Evolutionary conservation across 35 echinoderm and acorn worm genomes (phyloP).

Genomic region (Eucidaris tribuloides): DNA sequence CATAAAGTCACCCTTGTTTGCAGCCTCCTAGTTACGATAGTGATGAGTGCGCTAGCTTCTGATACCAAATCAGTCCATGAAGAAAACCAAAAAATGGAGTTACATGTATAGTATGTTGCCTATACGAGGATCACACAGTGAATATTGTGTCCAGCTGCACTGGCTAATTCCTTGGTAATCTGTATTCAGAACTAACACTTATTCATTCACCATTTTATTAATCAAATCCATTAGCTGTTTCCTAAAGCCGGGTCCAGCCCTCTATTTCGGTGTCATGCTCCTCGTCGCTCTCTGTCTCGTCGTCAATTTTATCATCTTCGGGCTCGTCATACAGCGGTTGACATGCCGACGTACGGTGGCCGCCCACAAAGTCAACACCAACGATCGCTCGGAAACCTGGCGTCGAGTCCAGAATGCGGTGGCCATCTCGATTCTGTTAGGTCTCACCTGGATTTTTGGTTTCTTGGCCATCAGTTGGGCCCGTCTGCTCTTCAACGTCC

Average conservation of each 20-base stretch:
- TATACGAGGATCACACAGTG: not conserved
- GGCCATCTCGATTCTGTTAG: conserved; percentile 11
- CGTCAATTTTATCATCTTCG: conserved; percentile 3
- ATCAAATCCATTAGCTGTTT: not conserved
- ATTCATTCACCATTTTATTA: no score
- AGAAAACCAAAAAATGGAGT: not conserved
- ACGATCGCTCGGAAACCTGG: not conserved
- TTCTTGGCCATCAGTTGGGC: conserved; percentile 34
- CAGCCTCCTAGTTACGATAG: no score
- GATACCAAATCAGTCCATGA: not conserved
- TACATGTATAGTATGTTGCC: not conserved
- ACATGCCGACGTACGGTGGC: not conserved
- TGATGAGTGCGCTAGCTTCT: not conserved
- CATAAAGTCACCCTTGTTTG: no score
- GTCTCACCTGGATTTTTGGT: conserved; percentile 36
- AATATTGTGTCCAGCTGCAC: not conserved
- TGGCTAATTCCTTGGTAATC: not conserved
- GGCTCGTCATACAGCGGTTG: not conserved
- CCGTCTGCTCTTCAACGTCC: not conserved
- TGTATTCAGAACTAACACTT: not conserved
- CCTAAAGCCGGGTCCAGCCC: not conserved
- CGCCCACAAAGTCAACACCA: not conserved
- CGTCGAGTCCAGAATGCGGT: conserved; percentile 30
- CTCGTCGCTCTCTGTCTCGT: not conserved
- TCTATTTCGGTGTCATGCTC: conserved; percentile 4